Evolutionary conservation across 2,888 invertebrate species (phyloP).

Genomic region (Zeuzera pyrina): DNA sequence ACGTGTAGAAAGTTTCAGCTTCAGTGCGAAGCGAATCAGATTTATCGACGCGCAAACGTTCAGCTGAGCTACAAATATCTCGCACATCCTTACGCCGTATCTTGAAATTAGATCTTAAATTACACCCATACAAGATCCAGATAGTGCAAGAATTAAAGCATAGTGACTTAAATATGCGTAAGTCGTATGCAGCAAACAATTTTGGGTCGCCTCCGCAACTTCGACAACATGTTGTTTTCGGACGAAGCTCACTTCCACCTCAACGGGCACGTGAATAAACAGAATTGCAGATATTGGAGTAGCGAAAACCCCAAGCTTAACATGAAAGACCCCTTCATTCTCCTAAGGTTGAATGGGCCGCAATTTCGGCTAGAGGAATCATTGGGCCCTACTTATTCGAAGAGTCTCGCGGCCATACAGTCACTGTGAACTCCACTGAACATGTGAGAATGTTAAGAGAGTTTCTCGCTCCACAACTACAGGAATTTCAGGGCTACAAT

Average conservation of each 20-base stretch:
- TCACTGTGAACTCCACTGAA: conserved; percentile 12
- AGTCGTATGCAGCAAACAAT: conserved; percentile 11
- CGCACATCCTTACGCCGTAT: conserved; percentile 15
- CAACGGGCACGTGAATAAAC: conserved; percentile 8
- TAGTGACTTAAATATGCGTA: conserved; percentile 12
- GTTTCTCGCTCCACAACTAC: conserved; percentile 18
- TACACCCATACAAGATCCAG: conserved; percentile 14
- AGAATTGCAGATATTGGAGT: conserved; percentile 12
- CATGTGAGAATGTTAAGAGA: background rate
- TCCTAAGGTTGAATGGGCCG: conserved; percentile 13
- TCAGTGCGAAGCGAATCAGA: conserved; percentile 14
- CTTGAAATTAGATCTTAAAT: conserved; percentile 13
- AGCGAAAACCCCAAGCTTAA: conserved; percentile 9
- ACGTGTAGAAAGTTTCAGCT: conserved; percentile 10
- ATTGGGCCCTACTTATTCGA: conserved; percentile 16
- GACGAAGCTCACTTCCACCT: conserved; percentile 10
- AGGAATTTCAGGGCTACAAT: conserved; percentile 18
- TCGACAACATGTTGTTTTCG: conserved; percentile 13
- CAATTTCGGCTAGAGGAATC: conserved; percentile 13
- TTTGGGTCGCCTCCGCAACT: conserved; percentile 14
- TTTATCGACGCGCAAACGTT: conserved; percentile 12
- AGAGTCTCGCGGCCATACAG: conserved; percentile 7
- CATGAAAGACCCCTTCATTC: conserved; percentile 11
- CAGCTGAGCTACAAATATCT: conserved; percentile 14
- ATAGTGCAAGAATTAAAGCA: conserved; percentile 11